Base-by-base conservation (phyloP, 2,797 vertebrate genomes). In the Melanotaenia maccullochi region DNA sequence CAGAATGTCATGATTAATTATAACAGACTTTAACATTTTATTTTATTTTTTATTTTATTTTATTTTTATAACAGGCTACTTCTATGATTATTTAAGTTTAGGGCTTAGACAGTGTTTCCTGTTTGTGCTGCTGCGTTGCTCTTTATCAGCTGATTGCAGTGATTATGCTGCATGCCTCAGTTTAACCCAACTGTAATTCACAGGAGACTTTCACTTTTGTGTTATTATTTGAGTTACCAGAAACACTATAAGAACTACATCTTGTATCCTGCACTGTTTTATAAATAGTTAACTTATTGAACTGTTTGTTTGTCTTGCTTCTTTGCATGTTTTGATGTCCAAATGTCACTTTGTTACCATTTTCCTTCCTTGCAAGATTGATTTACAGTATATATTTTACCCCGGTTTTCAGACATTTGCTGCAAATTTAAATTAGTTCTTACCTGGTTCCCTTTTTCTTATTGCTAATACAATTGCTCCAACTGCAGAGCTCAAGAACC, bases 121-220 rank as follows among this genome's bases (percentile, higher is more conserved):
- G 42, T 75, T 62, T 42, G 40, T 47, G 65, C 22, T 52, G 57
- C 35, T 33, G 14, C 28, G 1, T 28, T 28, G 28, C 28, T 28
- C 3, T 59, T 68, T 68, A 74, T 74, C 72, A 24, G 64, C 58
- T 40, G 65, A 68, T 75, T 68, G n/a, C 55, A 40, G 55, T 47
- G 64, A 55, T 63, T 63, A 40, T 25, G 60, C n/a, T 9, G 38
- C 59, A 49, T 57, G 51, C 56, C 65, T 38, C 38, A 12, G 33
- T 49, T 56, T 13, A 44, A n/a, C 35, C 6, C 52, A n/a, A 9
- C 24, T 16, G 24, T 32, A 62, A 61, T 49, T 61, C 38, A 49
- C 36, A 20, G 11, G 47, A 35, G 49, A 60, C 36, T 61, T 68
- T 61, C 40, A 30, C 65, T 30, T 13, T 38, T 67, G 13, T 36